Conservation (phyloP, 2,113 vertebrate genomes). For the Macquaria australasica region DNA sequence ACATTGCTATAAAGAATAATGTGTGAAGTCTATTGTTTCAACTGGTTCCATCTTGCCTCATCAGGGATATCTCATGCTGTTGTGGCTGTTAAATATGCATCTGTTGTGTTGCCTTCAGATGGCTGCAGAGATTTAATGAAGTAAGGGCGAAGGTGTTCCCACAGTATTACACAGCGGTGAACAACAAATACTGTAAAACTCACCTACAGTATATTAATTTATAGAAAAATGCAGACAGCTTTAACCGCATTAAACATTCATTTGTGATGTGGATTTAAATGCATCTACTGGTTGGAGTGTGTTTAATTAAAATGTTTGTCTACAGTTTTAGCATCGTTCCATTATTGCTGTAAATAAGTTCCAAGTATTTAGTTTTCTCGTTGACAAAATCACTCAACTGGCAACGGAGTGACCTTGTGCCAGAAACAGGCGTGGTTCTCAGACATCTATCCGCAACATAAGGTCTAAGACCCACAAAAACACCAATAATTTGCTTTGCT, state of each 20-base stretch:
- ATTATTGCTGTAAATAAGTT: neutral
- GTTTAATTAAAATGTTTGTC: neutral
- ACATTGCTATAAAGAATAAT: neutral
- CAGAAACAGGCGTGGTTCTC: neutral
- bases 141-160: neutral
- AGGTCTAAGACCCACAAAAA: neutral
- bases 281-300: neutral
- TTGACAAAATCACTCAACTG: neutral
- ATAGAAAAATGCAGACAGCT: neutral
- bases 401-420: neutral
- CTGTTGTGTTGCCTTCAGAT: neutral
- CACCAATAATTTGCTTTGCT: neutral
- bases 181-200: neutral
- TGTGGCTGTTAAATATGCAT: neutral
- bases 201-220: neutral
- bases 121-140: conserved; percentile 10
- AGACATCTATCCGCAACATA: neutral
- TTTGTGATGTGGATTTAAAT: neutral
- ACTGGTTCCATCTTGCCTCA: neutral
- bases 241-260: neutral
- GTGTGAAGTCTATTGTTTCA: neutral
- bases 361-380: neutral
- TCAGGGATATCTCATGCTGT: neutral
- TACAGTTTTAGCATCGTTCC: neutral
- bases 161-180: neutral